Percentiles rank a stretch among this genome's conserved stretches.
Evolutionary conservation across 2,113 vertebrate species (phyloP).

Genomic region (Poecile atricapillus): DNA sequence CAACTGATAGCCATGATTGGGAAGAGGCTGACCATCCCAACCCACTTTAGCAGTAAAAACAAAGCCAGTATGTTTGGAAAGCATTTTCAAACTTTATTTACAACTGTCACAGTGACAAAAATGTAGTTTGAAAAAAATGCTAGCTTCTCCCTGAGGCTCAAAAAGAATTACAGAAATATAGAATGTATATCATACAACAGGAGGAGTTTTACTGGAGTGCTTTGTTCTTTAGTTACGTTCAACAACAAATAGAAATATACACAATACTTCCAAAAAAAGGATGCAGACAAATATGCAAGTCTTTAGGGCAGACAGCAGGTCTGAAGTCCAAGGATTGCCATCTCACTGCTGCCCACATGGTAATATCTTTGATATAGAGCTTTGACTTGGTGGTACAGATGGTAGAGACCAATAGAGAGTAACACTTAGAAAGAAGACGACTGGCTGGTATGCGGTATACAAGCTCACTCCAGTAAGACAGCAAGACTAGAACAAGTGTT

Average conservation of each 20-base stretch:
- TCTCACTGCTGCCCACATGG: constrained; percentile 19
- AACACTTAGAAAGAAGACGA: constrained; percentile 59
- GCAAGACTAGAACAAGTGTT: constrained; percentile 69
- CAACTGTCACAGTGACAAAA: constrained; percentile 88
- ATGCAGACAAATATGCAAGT: constrained; percentile 62
- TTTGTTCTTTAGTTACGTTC: constrained; percentile 75
- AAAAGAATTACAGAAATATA: constrained; percentile 84
- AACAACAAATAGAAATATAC: constrained; percentile 79
- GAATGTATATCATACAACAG: constrained; percentile 81
- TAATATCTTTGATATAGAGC: constrained; percentile 59
- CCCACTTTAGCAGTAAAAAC: background rate
- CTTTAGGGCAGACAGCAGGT: constrained; percentile 63
- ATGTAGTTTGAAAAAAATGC: constrained; percentile 82
- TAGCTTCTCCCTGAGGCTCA: constrained; percentile 87
- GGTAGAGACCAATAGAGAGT: constrained; percentile 50
- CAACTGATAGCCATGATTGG: background rate
- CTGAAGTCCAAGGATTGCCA: constrained; percentile 46
- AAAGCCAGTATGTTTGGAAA: constrained; percentile 72
- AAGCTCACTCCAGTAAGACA: constrained; percentile 73
- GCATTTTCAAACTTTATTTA: constrained; percentile 88
- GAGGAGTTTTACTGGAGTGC: constrained; percentile 77
- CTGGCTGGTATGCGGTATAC: constrained; percentile 70
- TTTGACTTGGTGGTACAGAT: constrained; percentile 52
- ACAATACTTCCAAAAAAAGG: constrained; percentile 69
- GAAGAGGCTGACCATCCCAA: background rate